Evolutionary conservation across 2,888 invertebrate species (phyloP).

Genomic region (Podabrus alpinus): DNA sequence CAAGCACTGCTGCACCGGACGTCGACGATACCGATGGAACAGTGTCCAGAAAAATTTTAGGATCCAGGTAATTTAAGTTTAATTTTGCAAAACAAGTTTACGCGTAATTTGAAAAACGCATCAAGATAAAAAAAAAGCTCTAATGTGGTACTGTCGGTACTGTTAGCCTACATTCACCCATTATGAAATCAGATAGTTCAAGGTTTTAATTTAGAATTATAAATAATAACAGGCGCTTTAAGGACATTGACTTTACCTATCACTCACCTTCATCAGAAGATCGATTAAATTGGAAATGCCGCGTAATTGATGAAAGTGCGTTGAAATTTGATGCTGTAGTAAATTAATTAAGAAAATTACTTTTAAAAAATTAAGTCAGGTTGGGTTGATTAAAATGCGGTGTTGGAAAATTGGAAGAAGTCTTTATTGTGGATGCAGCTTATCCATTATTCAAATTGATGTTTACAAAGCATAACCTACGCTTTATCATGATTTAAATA

Average conservation of each 20-base stretch:
- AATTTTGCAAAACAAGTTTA: not conserved
- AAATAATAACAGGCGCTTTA: not conserved
- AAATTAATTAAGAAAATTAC: not conserved
- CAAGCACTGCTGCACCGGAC: slow-evolving; percentile 25
- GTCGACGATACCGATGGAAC: slow-evolving; percentile 53
- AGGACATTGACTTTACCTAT: slow-evolving; percentile 1
- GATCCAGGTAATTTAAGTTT: slow-evolving; percentile 60
- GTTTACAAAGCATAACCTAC: not conserved
- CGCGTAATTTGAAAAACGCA: not conserved
- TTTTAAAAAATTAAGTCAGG: not conserved
- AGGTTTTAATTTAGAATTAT: slow-evolving; percentile 6
- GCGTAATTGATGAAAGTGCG: not conserved
- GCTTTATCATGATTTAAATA: not conserved
- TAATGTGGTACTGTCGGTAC: not conserved
- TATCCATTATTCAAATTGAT: not conserved
- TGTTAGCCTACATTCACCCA: slow-evolving; percentile 2
- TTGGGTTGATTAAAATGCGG: not conserved
- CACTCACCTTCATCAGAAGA: not conserved
- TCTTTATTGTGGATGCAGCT: not conserved
- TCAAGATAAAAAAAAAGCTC: not conserved
- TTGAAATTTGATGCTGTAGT: not conserved
- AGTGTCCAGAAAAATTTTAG: slow-evolving; percentile 62
- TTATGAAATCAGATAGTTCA: slow-evolving; percentile 8
- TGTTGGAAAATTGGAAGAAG: not conserved
- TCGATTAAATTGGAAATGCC: not conserved